These are phyloP conservation scores for Hydrolagus affinis DNA, from an alignment of 2,113 vertebrate genomes.

Conservation along the genomic window DNA sequence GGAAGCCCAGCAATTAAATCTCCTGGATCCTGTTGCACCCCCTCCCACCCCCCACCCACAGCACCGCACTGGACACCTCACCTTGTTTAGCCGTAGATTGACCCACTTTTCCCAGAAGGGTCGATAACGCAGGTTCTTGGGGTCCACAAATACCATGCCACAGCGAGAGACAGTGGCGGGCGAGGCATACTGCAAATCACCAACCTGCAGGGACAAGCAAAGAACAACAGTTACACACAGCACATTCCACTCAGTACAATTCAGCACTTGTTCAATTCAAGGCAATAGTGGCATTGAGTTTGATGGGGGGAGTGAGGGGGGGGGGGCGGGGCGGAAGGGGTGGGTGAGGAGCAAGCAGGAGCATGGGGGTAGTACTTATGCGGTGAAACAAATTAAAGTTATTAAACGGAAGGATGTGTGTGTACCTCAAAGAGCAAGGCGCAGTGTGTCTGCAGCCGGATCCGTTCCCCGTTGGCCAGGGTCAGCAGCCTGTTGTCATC, in stretches of 20 bases:
- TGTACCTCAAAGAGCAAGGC: constrained; percentile 84
- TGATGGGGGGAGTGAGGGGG: too few species aligned
- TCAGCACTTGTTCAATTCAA: too few species aligned
- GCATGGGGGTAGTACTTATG: too few species aligned
- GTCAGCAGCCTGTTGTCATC: constrained; percentile 94
- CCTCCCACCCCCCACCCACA: too few species aligned
- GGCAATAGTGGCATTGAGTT: too few species aligned
- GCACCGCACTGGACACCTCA: constrained; percentile 38
- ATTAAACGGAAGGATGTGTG: background rate
- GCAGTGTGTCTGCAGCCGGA: constrained; percentile 81
- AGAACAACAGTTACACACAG: background rate
- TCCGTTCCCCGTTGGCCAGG: constrained; percentile 86
- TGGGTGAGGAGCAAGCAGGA: too few species aligned
- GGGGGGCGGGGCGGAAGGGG: too few species aligned
- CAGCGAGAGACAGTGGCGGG: constrained; percentile 92
- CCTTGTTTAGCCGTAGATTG: constrained; percentile 58
- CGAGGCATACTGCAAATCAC: constrained; percentile 90
- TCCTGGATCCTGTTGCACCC: background rate
- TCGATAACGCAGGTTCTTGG: constrained; percentile 79
- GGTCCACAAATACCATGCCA: constrained; percentile 94
- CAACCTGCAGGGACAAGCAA: constrained; percentile 62
- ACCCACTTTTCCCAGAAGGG: constrained; percentile 90
- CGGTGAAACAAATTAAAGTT: too few species aligned
- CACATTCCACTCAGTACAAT: background rate
- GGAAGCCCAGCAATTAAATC: background rate